Base-by-base conservation (phyloP, 2,888 invertebrate species). In the Linyphia triangularis region DNA sequence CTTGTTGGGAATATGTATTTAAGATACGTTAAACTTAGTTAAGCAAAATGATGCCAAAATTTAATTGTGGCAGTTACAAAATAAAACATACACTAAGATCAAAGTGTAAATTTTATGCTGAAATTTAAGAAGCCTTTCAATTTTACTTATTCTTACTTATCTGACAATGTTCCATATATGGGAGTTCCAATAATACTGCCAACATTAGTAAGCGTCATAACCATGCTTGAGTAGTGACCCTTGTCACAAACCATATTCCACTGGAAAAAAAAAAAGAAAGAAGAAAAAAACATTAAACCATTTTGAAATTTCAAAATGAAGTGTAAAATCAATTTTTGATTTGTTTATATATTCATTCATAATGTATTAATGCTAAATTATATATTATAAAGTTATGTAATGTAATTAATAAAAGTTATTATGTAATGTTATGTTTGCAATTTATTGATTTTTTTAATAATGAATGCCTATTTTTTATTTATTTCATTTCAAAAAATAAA, bases 121-220 rank as follows among this genome's bases (percentile, higher is more conserved):
- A 10, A 6, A 10, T 40, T 9, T 40, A 40, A 6, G 7, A 40
- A 10, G 9, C 13, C 57, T n/a, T 16, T 19, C 22, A 2, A 10
- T 1, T 57, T 19, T 4, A n/a, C 3, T 4, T 26, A 13, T 43
- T 37, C 88, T 51, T 73, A 91, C 91, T 82, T 84, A 70, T 91
- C 91, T 16, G 91, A 86, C 7, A 91, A 61, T 22, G 83, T 75
- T 19, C 89, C 89, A 65, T 90, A 88, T 19, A 90, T 67, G 6
- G 91, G 91, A 7, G 90, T 90, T 5, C 89, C 82, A 59, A 91
- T 40, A 6, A 90, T 85, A 22, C 83, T 70, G 10, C 91, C 91
- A 6, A 90, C 85, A 33, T 79, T 67, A 10, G 89, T 77, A 28
- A 90, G 26, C 7, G 90, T 89, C 63, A 91, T 81, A 0, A 90